These are phyloP conservation scores for Thereva nobilitata DNA, from an alignment of 2,888 invertebrate species.

Conservation along the genomic window DNA sequence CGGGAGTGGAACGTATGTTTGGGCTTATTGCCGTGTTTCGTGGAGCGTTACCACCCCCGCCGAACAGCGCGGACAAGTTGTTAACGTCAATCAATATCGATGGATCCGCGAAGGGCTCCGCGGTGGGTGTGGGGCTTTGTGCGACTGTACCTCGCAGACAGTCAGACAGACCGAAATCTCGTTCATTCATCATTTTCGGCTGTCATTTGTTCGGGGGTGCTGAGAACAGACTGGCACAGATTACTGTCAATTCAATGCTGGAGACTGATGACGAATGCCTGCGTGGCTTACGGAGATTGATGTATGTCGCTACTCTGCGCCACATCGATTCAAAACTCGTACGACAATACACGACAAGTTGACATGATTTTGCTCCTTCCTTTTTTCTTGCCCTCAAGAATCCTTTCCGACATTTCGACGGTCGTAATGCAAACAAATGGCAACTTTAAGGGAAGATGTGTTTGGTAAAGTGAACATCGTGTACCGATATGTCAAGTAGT, in stretches of 20 bases:
- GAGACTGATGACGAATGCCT: constrained; percentile 31
- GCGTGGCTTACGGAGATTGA: constrained; percentile 28
- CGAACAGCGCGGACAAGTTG: constrained; percentile 9
- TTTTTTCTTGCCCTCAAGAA: neutral
- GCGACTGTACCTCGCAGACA: constrained; percentile 21
- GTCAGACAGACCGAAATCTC: constrained; percentile 8
- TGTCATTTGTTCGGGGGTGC: constrained; percentile 12
- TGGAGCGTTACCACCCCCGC: neutral
- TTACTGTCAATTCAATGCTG: constrained; percentile 28
- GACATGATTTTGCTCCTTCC: constrained; percentile 9
- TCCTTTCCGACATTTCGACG: constrained; percentile 9
- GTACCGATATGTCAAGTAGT: neutral
- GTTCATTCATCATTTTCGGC: constrained; percentile 31
- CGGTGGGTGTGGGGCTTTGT: too few relatives aligned
- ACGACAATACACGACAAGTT: constrained; percentile 3
- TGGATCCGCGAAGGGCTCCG: constrained; percentile 5
- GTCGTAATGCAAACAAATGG: constrained; percentile 29
- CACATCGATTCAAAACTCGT: constrained; percentile 5
- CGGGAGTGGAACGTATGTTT: neutral
- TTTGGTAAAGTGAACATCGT: constrained; percentile 18
- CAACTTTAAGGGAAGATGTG: constrained; percentile 29
- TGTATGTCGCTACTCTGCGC: constrained; percentile 1
- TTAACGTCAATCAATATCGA: constrained; percentile 29
- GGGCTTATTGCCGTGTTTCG: neutral
- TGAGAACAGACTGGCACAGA: constrained; percentile 23